These are phyloP conservation scores for Melitaea cinxia DNA, from an alignment of 1,140 invertebrate genomes.

Conservation along the genomic window DNA sequence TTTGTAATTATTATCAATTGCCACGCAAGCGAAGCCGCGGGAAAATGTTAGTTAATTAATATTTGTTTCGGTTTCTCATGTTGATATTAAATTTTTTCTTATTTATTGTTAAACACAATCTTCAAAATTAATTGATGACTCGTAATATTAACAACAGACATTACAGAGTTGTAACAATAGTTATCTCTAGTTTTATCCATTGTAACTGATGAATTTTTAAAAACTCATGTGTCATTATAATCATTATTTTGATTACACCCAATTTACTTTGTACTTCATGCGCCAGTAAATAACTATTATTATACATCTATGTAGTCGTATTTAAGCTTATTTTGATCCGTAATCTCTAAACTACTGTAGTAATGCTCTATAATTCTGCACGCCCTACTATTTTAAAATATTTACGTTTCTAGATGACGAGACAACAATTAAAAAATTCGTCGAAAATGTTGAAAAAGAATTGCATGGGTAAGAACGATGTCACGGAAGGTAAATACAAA, in stretches of 20 bases:
- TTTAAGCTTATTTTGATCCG: conserved; percentile 15
- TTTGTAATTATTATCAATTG: no score
- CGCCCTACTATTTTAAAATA: not conserved
- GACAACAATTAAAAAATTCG: conserved; percentile 65
- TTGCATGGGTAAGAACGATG: conserved; percentile 63
- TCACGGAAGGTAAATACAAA: conserved; percentile 52
- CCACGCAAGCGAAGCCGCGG: no score
- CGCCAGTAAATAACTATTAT: conserved; percentile 33
- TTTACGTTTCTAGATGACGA: conserved; percentile 51
- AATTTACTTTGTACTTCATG: conserved; percentile 28
- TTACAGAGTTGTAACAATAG: not conserved
- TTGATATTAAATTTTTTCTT: no score
- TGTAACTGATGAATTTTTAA: conserved; percentile 7
- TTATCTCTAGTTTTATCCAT: not conserved
- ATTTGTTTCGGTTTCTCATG: no score
- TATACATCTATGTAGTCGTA: conserved; percentile 11
- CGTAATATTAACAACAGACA: no score
- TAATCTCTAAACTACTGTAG: conserved; percentile 6
- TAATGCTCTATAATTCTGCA: conserved; percentile 3
- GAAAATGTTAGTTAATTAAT: no score
- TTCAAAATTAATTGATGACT: no score
- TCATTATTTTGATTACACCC: conserved; percentile 27
- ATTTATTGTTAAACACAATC: no score
- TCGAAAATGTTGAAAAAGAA: conserved; percentile 62
- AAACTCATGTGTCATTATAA: conserved; percentile 22